Conservation (phyloP, 2,797 vertebrate genomes). For the Gymnothorax javanicus region DNA sequence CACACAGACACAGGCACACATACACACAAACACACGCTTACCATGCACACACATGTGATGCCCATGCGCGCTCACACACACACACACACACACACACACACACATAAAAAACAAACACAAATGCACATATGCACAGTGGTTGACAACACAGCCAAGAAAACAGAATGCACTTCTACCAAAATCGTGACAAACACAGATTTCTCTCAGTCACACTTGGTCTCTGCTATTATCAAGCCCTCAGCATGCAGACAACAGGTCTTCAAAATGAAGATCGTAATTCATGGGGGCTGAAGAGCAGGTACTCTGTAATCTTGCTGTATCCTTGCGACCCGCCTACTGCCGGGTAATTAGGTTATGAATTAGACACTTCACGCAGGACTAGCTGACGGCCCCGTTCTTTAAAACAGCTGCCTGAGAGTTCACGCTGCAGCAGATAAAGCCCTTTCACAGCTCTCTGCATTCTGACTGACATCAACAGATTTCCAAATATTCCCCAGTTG, state of each 20-base stretch:
- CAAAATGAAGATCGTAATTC: background rate
- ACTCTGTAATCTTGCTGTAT: slow-evolving; percentile 3
- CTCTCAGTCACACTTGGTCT: background rate
- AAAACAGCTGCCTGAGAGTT: background rate
- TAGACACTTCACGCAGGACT: background rate
- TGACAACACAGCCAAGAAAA: background rate
- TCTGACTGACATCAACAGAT: background rate
- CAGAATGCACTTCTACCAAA: background rate
- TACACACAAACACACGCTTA: too few relatives aligned
- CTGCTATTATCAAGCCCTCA: background rate
- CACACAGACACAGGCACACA: too few relatives aligned
- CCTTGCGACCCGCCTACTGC: background rate
- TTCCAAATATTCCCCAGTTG: background rate
- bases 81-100: background rate
- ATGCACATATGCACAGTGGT: too few relatives aligned
- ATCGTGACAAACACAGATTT: background rate
- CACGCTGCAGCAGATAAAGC: background rate
- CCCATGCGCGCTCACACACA: background rate
- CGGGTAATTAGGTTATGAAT: background rate
- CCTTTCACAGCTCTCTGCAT: background rate
- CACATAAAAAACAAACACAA: background rate
- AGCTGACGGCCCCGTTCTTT: too few relatives aligned
- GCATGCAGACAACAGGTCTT: background rate
- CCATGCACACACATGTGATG: too few relatives aligned
- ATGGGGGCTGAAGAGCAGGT: background rate